Evolutionary conservation across 2,113 vertebrate genomes (phyloP).

Genomic region (Caloenas nicobarica): DNA sequence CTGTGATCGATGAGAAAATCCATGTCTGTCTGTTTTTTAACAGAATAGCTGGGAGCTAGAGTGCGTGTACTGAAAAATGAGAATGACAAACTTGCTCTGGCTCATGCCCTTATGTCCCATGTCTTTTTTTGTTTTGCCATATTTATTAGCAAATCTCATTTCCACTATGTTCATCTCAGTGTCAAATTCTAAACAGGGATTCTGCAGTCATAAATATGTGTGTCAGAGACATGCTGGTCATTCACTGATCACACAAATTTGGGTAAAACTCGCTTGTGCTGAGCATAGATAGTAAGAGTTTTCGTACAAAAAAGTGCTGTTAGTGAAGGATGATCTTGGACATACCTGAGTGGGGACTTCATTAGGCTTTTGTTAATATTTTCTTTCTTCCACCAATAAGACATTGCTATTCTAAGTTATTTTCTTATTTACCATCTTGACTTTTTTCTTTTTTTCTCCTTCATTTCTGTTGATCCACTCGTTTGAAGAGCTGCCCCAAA

Average conservation of each 20-base stretch:
- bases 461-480: not conserved
- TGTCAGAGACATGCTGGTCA: slow-evolving; percentile 29
- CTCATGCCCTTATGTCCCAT: slow-evolving; percentile 44
- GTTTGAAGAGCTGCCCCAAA: not conserved
- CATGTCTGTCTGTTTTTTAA: slow-evolving; percentile 64
- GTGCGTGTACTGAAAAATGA: slow-evolving; percentile 37
- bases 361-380: not conserved
- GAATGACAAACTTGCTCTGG: slow-evolving; percentile 52
- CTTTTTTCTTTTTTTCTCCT: not conserved
- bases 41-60: slow-evolving; percentile 55
- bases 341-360: not conserved
- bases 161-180: slow-evolving; percentile 39
- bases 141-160: slow-evolving; percentile 71
- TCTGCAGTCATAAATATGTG: slow-evolving; percentile 3
- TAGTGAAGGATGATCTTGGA: slow-evolving; percentile 13
- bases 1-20: slow-evolving; percentile 61
- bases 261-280: slow-evolving; percentile 33
- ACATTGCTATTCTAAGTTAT: not conserved
- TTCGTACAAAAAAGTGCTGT: not conserved
- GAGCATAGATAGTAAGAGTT: not conserved
- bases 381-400: slow-evolving; percentile 8
- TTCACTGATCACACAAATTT: slow-evolving; percentile 34
- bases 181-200: slow-evolving; percentile 49
- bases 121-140: slow-evolving; percentile 29
- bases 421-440: not conserved